phyloP scores from a whole-genome alignment of 2,888 invertebrate genomes.

The Acholoe squamosa region DNA sequence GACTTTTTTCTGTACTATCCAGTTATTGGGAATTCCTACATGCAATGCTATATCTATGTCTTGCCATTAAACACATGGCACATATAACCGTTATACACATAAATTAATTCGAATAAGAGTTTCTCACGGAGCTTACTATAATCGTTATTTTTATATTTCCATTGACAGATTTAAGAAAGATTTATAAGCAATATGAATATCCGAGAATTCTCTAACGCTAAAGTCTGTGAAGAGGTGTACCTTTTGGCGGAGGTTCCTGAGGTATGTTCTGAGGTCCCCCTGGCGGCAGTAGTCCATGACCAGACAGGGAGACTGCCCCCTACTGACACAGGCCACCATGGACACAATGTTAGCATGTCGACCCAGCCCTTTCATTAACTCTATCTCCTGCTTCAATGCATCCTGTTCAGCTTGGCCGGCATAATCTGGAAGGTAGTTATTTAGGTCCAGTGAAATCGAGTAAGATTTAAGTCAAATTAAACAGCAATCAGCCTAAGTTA shows the following conservation, averaged over 20 bases:
- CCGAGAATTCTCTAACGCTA: too few species aligned
- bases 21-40: too few species aligned
- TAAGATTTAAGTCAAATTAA: neutral
- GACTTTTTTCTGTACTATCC: too few species aligned
- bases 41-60: too few species aligned
- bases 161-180: too few species aligned
- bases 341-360: slow-evolving; percentile 92
- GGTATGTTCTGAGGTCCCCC: slow-evolving; percentile 90
- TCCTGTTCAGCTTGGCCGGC: slow-evolving; percentile 89
- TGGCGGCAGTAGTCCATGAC: slow-evolving; percentile 92
- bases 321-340: slow-evolving; percentile 90
- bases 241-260: slow-evolving; percentile 84
- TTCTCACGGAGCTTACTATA: too few species aligned
- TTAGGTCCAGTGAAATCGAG: neutral
- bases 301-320: slow-evolving; percentile 85
- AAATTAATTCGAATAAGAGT: too few species aligned
- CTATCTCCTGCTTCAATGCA: slow-evolving; percentile 91
- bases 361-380: slow-evolving; percentile 93
- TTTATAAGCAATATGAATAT: too few species aligned
- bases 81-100: too few species aligned
- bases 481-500: neutral
- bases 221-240: too few species aligned
- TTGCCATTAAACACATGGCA: too few species aligned
- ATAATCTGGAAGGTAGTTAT: slow-evolving; percentile 85
- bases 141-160: too few species aligned